Conservation (phyloP, 2,113 vertebrate species). For the Rhipidura dahli region DNA sequence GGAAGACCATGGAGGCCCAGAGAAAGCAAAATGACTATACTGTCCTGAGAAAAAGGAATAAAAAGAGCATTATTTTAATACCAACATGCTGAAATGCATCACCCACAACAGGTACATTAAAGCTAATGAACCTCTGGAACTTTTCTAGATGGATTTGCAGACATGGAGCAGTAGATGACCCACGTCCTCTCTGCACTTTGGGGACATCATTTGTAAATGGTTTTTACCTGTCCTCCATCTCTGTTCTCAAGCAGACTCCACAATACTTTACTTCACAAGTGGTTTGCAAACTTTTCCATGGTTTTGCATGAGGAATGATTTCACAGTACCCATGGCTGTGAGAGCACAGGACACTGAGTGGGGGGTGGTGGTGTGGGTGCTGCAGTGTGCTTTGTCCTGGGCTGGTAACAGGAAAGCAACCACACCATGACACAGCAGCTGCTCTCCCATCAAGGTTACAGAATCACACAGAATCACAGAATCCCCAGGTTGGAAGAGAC, state of each 20-base stretch:
- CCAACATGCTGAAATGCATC: not conserved
- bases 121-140: not conserved
- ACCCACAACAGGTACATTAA: not conserved
- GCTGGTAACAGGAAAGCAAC: not conserved
- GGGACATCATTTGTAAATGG: not conserved
- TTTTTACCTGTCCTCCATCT: not conserved
- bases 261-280: not conserved
- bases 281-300: not conserved
- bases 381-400: not conserved
- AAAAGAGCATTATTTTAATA: not conserved
- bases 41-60: not conserved
- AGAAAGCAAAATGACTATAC: not conserved
- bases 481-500: too few relatives aligned
- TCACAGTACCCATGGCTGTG: rapidly evolving
- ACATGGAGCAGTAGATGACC: not conserved
- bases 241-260: not conserved
- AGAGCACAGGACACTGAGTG: not conserved
- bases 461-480: too few relatives aligned
- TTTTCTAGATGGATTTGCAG: not conserved
- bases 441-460: not conserved
- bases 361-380: not conserved
- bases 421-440: not conserved
- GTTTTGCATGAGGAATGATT: not conserved
- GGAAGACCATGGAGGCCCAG: not conserved
- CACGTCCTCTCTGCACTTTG: not conserved